Evolutionary conservation across 1,140 invertebrate species (phyloP).

Genomic region (Orius insidiosus): DNA sequence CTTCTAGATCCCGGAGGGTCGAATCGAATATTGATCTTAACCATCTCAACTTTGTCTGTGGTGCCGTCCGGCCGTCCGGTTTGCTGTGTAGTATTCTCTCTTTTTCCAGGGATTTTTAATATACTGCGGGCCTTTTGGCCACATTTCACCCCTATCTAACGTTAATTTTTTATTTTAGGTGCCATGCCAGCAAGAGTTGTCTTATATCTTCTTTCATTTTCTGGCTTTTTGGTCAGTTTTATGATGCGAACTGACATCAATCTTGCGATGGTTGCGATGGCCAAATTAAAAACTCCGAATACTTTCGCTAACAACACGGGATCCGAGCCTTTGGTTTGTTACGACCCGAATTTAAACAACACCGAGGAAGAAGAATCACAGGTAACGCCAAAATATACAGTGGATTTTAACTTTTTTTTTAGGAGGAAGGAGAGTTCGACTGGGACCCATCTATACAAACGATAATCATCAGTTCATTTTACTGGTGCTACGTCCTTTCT

Average conservation of each 20-base stretch:
- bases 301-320: constrained; percentile 15
- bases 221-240: constrained; percentile 52
- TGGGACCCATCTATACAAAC: constrained; percentile 42
- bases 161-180: too few species aligned
- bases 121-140: too few species aligned
- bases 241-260: constrained; percentile 63
- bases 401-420: constrained; percentile 4
- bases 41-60: too few species aligned
- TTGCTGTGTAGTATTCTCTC: too few species aligned
- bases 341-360: constrained; percentile 19
- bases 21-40: too few species aligned
- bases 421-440: constrained; percentile 35
- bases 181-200: constrained; percentile 24
- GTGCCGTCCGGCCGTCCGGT: too few species aligned
- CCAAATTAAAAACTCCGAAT: constrained; percentile 23
- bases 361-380: constrained; percentile 14
- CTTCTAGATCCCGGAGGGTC: too few species aligned
- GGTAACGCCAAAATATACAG: background rate
- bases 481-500: constrained; percentile 53
- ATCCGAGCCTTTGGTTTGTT: constrained; percentile 20
- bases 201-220: constrained; percentile 50
- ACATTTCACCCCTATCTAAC: too few species aligned
- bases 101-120: too few species aligned
- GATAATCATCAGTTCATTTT: constrained; percentile 46
- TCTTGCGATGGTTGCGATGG: constrained; percentile 51